Evolutionary conservation across 2,797 vertebrate genomes (phyloP).

Genomic region (Agapornis canus): DNA sequence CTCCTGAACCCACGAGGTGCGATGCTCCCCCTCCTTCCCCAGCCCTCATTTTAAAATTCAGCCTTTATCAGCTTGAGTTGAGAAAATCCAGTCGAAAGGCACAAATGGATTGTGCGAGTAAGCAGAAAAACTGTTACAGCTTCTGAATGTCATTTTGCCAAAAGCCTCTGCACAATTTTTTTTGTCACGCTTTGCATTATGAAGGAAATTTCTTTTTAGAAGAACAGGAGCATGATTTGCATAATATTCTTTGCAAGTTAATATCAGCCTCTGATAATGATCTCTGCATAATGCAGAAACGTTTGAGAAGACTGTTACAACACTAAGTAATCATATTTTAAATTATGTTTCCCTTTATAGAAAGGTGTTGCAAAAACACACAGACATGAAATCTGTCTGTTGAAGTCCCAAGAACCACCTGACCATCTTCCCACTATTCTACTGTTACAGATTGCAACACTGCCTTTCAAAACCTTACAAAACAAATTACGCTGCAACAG

Average conservation of each 20-base stretch:
- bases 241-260: constrained; percentile 79
- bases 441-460: constrained; percentile 72
- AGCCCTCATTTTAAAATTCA: constrained; percentile 44
- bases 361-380: constrained; percentile 82
- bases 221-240: constrained; percentile 74
- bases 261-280: constrained; percentile 78
- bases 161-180: constrained; percentile 71
- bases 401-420: constrained; percentile 75
- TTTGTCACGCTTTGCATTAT: constrained; percentile 71
- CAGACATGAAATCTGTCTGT: constrained; percentile 76
- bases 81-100: constrained; percentile 65
- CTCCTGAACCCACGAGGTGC: background rate
- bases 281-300: constrained; percentile 64
- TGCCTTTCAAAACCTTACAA: constrained; percentile 63
- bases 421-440: constrained; percentile 71
- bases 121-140: constrained; percentile 74
- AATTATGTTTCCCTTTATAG: constrained; percentile 83
- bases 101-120: constrained; percentile 74
- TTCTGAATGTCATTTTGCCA: constrained; percentile 73
- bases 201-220: constrained; percentile 72
- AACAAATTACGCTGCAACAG: constrained; percentile 60
- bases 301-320: constrained; percentile 78
- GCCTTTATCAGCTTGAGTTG: constrained; percentile 51
- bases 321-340: constrained; percentile 82
- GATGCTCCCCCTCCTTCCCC: background rate